A percentile compares a stretch with the other conserved stretches of the same genome.
Conservation (phyloP, 2,113 vertebrate species). For the Tyto alba region DNA sequence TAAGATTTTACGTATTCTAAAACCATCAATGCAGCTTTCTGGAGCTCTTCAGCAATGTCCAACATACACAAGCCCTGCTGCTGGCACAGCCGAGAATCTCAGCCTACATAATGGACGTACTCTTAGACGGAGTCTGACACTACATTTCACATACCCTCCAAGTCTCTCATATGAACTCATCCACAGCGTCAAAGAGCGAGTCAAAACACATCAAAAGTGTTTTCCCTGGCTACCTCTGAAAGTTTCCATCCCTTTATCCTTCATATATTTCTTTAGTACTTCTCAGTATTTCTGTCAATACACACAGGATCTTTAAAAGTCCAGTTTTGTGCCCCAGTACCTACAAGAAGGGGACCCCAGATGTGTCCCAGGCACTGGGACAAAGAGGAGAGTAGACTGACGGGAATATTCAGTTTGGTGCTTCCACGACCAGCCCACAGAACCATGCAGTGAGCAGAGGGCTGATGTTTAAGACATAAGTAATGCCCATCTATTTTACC, state of each 20-base stretch:
- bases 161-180: background rate
- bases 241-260: background rate
- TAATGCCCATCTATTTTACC: background rate
- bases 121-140: background rate
- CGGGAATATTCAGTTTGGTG: fast-evolving
- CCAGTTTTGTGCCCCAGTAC: background rate
- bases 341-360: background rate
- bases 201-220: background rate
- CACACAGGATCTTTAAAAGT: background rate
- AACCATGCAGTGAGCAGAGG: background rate
- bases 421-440: background rate
- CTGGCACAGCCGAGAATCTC: background rate
- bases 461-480: background rate
- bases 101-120: background rate
- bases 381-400: background rate
- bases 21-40: background rate
- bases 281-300: background rate
- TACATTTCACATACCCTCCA: background rate
- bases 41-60: background rate
- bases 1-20: background rate
- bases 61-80: background rate
- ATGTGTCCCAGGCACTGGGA: background rate
- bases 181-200: background rate
- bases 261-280: fast-evolving
- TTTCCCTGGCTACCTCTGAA: background rate